Conservation (phyloP, 2,113 vertebrate species). For the Rostratula benghalensis region DNA sequence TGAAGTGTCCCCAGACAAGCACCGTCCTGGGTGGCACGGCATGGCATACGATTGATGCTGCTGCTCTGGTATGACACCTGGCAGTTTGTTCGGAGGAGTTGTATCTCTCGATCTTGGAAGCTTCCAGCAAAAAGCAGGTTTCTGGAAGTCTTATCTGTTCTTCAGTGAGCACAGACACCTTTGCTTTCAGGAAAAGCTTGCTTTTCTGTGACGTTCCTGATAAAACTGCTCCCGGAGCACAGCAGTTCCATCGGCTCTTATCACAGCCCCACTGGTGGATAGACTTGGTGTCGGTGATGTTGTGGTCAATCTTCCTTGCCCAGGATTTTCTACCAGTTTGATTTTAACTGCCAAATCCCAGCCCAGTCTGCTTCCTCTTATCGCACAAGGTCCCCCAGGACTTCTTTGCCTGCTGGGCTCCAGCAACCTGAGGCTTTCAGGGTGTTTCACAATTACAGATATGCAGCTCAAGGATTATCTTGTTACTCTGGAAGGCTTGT, state of each 20-base stretch:
- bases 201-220: not conserved
- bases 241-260: not conserved
- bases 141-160: not conserved
- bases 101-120: not conserved
- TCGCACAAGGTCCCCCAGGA: not conserved
- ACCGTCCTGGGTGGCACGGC: not conserved
- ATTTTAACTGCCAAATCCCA: slow-evolving; percentile 7
- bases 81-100: not conserved
- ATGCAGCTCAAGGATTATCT: not conserved
- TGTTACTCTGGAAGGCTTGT: not conserved
- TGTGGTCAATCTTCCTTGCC: not conserved
- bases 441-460: slow-evolving; percentile 9
- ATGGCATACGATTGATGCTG: fast-evolving
- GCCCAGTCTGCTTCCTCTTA: not conserved
- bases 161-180: not conserved
- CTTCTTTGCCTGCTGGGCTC: not conserved
- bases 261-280: not conserved
- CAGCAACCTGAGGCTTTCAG: not conserved
- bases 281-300: fast-evolving
- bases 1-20: not conserved
- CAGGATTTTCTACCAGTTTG: not conserved
- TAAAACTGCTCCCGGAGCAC: slow-evolving; percentile 1
- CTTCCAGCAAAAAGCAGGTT: not conserved
- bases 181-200: not conserved
- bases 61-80: fast-evolving